A percentile compares a stretch with the other conserved stretches of the same genome.
Conservation (phyloP, 2,888 invertebrate genomes). For the Nemotelus nigrinus region DNA sequence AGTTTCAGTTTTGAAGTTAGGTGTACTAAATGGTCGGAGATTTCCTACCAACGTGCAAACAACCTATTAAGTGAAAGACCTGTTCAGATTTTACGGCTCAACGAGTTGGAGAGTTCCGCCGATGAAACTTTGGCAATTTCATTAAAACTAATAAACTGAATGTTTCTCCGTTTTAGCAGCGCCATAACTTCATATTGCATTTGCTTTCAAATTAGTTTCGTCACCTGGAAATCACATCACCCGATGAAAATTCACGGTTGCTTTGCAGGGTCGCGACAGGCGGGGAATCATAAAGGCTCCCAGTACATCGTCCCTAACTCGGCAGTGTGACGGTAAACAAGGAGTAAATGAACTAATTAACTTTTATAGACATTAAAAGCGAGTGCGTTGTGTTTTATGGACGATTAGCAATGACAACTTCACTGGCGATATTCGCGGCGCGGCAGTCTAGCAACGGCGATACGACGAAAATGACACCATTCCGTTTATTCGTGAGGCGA, state of each 20-base stretch:
- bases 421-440: slow-evolving; percentile 1
- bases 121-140: slow-evolving; percentile 43
- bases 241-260: background rate
- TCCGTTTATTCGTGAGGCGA: slow-evolving; percentile 37
- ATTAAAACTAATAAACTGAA: slow-evolving; percentile 50
- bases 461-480: slow-evolving; percentile 16
- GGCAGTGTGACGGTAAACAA: slow-evolving; percentile 35
- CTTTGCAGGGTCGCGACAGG: background rate
- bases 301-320: slow-evolving; percentile 16
- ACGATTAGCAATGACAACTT: slow-evolving; percentile 49
- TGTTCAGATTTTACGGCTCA: slow-evolving; percentile 41
- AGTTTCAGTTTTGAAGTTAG: slow-evolving; percentile 43
- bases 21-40: slow-evolving; percentile 34
- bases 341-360: slow-evolving; percentile 46
- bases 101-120: slow-evolving; percentile 14
- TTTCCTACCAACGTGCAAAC: slow-evolving; percentile 5
- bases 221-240: slow-evolving; percentile 14
- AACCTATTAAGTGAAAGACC: slow-evolving; percentile 28
- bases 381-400: slow-evolving; percentile 48
- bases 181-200: slow-evolving; percentile 46
- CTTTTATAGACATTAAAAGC: slow-evolving; percentile 47
- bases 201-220: slow-evolving; percentile 31
- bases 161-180: slow-evolving; percentile 47
- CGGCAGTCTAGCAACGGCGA: background rate
- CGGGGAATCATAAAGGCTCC: slow-evolving; percentile 15